Conservation (phyloP, 2,113 vertebrate genomes). For the Scolopax mira region DNA sequence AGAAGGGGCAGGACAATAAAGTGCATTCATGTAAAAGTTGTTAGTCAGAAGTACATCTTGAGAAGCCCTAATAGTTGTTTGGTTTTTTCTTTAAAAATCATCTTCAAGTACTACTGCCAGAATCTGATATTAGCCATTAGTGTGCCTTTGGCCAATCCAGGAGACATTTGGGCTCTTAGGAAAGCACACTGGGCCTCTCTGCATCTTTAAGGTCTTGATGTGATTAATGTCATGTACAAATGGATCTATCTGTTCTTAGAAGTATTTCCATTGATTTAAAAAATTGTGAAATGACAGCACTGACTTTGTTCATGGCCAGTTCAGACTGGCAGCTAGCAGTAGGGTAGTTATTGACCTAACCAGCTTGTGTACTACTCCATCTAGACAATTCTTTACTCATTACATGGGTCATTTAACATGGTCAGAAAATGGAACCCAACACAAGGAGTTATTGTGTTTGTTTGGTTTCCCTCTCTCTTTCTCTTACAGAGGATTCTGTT, state of each 20-base stretch:
- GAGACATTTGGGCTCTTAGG: not conserved
- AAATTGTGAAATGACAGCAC: not conserved
- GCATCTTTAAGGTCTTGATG: not conserved
- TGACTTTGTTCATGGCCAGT: not conserved
- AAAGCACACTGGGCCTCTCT: not conserved
- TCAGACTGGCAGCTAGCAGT: not conserved
- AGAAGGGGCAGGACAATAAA: not conserved
- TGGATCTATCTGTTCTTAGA: not conserved
- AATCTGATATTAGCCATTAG: not conserved
- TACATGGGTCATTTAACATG: not conserved
- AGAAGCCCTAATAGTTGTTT: not conserved
- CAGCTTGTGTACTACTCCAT: not conserved
- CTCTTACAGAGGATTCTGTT: not conserved
- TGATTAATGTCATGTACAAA: not conserved
- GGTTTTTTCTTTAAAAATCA: not conserved
- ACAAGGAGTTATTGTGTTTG: not conserved
- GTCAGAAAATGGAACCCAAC: not conserved
- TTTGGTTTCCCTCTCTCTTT: not conserved
- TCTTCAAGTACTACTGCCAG: not conserved
- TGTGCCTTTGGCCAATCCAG: not conserved
- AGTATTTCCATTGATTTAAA: not conserved
- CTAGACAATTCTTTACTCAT: slow-evolving; percentile 21
- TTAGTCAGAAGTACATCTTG: not conserved
- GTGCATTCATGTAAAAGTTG: not conserved
- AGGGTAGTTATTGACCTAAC: not conserved